These are phyloP conservation scores for Natator depressus DNA, from an alignment of 2,113 vertebrate genomes.

Conservation along the genomic window DNA sequence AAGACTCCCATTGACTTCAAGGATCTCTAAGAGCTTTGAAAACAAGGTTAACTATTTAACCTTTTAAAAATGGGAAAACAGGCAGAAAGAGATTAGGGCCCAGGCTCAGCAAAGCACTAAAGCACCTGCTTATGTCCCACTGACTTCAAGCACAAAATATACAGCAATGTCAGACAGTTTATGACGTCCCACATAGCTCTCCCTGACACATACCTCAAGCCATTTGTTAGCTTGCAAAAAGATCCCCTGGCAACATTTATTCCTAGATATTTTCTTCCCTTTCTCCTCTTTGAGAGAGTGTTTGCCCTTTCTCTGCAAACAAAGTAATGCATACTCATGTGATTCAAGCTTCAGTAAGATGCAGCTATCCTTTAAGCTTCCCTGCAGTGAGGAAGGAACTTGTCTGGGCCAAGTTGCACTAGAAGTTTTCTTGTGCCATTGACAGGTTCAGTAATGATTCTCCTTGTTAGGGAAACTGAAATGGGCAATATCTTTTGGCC, in stretches of 20 bases:
- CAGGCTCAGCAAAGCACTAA: neutral
- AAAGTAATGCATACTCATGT: neutral
- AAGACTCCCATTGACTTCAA: neutral
- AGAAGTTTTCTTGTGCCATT: neutral
- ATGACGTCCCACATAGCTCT: neutral
- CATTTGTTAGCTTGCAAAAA: neutral
- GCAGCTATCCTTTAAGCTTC: neutral
- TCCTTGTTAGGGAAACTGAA: neutral
- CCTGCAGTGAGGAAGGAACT: neutral
- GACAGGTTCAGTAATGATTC: neutral
- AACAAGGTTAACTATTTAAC: neutral
- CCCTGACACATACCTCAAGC: neutral
- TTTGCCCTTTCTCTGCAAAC: neutral
- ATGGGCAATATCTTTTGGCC: neutral
- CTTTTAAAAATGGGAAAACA: neutral
- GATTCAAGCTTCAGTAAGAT: neutral
- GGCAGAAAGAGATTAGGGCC: neutral
- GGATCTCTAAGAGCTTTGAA: neutral
- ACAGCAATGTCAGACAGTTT: neutral
- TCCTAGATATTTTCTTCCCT: neutral
- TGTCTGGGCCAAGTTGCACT: neutral
- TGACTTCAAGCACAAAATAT: neutral
- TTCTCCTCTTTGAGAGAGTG: neutral
- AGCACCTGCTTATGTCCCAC: neutral
- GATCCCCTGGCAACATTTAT: neutral